Base-by-base conservation (phyloP, 2,113 vertebrate species). In the Monarcha castaneiventris region DNA sequence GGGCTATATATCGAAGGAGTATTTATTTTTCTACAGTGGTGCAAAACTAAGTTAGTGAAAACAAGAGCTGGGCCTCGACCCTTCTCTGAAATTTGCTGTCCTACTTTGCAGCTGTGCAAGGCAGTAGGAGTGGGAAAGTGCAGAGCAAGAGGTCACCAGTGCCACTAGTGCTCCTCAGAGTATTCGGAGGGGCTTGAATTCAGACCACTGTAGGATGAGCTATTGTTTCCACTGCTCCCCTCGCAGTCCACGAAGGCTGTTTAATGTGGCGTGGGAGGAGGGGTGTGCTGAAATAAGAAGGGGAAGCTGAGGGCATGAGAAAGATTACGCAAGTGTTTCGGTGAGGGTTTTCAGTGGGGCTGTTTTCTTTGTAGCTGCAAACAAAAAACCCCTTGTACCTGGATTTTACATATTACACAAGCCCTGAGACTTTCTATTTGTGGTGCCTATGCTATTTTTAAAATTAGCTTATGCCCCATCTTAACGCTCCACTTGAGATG, bases 301-400 rank as follows among this genome's bases (percentile, higher is more conserved):
- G 58, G 84, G 77, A 94, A 89, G 83, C 39, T 73, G 67, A 96
- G 95, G 88, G 81, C 95, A 93, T 90, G 91, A 97, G 94, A 95
- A 95, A 93, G 79, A 84, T 80, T 90, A 13, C 32, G 55, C 48
- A 90, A 93, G 46, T 44, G 41, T n/a, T 84, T 84, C 5, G 2
- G 29, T 8, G 62, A 72, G 19, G 14, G 29, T n/a, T 90, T 90
- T 77, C 59, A 48, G 11, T 11, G 10, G 15, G 52, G 8, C 33
- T 77, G 37, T 54, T 73, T 81, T 37, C 44, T 69, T 39, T 76
- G 41, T 26, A 41, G 16, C 7, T 1, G 2, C 43, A 88, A 81
- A 14, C 5, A 13, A 90, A 76, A 83, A 43, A 25, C 9, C 0
- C 1, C 33, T 51, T 35, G n/a, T 33, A 89, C 75, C 56, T 86